These are phyloP conservation scores for Diploscapter pachys DNA, from an alignment of 1,140 invertebrate species.

Conservation along the genomic window DNA sequence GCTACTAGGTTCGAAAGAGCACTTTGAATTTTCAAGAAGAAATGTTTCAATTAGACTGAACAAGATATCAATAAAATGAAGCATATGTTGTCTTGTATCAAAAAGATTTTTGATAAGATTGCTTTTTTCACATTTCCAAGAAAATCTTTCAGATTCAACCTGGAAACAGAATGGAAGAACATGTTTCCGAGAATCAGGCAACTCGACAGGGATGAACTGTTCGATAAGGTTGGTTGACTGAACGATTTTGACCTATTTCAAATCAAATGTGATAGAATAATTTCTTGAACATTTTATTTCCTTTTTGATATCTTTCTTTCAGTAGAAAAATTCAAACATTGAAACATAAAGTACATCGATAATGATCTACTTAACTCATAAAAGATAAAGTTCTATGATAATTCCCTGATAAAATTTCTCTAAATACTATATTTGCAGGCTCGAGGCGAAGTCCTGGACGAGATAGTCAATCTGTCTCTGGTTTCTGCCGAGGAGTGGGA, in stretches of 20 bases:
- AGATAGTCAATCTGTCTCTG: constrained; percentile 90
- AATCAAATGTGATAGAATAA: neutral
- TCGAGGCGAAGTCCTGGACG: constrained; percentile 88
- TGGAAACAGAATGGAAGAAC: constrained; percentile 99
- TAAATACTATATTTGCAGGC: constrained; percentile 62
- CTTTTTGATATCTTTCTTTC: no score
- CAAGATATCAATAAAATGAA: neutral
- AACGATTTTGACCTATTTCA: neutral
- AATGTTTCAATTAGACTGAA: constrained; percentile 4
- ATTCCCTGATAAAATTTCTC: no score
- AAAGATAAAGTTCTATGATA: no score
- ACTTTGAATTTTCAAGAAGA: no score
- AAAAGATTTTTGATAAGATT: no score
- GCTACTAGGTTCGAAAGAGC: constrained; percentile 5
- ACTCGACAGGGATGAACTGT: constrained; percentile 87
- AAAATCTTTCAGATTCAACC: constrained; percentile 72
- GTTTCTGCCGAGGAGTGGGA: constrained; percentile 87
- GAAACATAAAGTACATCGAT: no score
- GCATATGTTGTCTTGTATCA: no score
- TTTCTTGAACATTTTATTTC: constrained; percentile 1
- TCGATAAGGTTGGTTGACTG: constrained; percentile 68
- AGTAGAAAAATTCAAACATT: no score
- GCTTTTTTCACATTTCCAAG: no score
- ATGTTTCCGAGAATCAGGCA: constrained; percentile 89
- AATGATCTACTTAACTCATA: no score